A percentile compares a stretch with the other conserved stretches of the same genome.
Conservation (phyloP, 2,888 invertebrate genomes). For the Athalia rosae region DNA sequence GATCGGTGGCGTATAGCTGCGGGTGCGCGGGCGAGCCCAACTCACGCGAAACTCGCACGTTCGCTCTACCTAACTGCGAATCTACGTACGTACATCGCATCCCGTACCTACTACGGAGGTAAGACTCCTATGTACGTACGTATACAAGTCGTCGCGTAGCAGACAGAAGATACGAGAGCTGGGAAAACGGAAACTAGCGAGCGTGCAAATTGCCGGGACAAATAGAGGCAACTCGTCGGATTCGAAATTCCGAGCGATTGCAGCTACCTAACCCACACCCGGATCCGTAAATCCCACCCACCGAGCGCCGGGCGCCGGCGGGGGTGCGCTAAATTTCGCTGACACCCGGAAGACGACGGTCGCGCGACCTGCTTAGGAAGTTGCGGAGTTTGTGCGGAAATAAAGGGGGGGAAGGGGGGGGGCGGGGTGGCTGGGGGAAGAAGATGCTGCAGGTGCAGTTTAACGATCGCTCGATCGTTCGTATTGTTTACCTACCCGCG, state of each 20-base stretch:
- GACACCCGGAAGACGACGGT: not conserved
- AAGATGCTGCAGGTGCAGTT: too few relatives aligned
- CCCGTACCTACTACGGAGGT: too few relatives aligned
- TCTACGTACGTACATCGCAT: too few relatives aligned
- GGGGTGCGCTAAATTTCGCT: constrained; percentile 26
- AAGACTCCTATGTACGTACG: not conserved
- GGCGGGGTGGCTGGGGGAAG: too few relatives aligned
- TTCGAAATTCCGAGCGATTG: constrained; percentile 35
- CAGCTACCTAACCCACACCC: constrained; percentile 12
- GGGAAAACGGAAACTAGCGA: not conserved
- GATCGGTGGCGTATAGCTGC: too few relatives aligned
- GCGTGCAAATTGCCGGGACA: constrained; percentile 12
- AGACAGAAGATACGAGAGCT: not conserved
- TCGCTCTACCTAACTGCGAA: too few relatives aligned
- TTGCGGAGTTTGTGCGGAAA: not conserved
- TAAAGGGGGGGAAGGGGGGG: not conserved
- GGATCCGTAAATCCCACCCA: not conserved
- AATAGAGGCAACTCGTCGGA: not conserved
- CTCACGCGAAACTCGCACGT: too few relatives aligned
- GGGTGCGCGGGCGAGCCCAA: too few relatives aligned
- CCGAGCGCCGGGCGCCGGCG: not conserved
- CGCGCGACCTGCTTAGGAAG: not conserved
- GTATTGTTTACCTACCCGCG: too few relatives aligned
- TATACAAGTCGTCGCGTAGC: too few relatives aligned
- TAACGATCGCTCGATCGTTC: too few relatives aligned